These are phyloP conservation scores for Melanotaenia pygmaea DNA, from an alignment of 2,797 vertebrate genomes.

Conservation along the genomic window DNA sequence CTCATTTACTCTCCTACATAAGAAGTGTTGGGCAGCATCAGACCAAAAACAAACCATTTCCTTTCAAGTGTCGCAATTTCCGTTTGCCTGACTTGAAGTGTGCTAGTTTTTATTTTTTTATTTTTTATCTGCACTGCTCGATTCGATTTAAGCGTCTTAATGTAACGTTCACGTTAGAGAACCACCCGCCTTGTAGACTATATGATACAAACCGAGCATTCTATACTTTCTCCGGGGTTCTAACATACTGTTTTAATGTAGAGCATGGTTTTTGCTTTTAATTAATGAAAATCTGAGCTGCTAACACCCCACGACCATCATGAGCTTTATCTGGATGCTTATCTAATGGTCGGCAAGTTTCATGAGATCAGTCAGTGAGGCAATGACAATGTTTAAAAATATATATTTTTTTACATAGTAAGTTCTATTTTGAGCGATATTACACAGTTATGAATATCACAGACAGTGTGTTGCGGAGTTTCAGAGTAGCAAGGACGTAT, in stretches of 20 bases:
- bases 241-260: accelerated
- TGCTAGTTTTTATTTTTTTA: too few relatives aligned
- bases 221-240: accelerated
- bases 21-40: neutral
- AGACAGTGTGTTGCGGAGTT: conserved; percentile 90
- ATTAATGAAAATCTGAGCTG: neutral
- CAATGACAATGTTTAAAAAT: neutral
- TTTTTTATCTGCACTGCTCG: neutral
- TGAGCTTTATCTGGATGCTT: neutral
- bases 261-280: neutral
- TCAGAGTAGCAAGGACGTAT: conserved; percentile 92
- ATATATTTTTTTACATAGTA: neutral
- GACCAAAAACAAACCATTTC: conserved; percentile 4
- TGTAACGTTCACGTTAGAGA: accelerated
- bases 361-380: neutral
- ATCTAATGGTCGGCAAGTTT: neutral
- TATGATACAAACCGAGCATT: accelerated
- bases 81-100: neutral
- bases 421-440: neutral
- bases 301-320: accelerated
- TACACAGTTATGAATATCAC: conserved; percentile 87
- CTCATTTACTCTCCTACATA: neutral
- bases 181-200: conserved; percentile 23
- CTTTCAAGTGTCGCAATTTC: conserved; percentile 30
- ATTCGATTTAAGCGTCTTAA: accelerated